A percentile compares a stretch with the other conserved stretches of the same genome.
Conservation (phyloP, 2,113 vertebrate genomes). For the Cinclus cinclus region DNA sequence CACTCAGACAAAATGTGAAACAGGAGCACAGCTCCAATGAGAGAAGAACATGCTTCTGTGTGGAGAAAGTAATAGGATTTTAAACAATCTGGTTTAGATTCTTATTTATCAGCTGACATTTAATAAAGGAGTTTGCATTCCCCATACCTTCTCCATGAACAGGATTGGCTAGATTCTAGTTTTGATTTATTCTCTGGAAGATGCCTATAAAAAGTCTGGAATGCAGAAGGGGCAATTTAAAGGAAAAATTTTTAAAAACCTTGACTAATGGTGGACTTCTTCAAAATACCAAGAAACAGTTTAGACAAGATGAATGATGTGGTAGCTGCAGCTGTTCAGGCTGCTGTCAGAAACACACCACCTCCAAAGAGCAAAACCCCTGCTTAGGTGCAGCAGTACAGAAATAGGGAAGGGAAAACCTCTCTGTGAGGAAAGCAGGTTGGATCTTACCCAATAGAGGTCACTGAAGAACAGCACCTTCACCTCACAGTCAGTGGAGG, state of each 20-base stretch:
- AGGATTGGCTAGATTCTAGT: not conserved
- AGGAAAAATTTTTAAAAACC: not conserved
- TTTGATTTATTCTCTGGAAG: not conserved
- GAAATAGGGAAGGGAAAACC: not conserved
- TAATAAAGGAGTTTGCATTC: not conserved
- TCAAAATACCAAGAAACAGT: not conserved
- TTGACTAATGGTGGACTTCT: not conserved
- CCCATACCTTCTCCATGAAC: not conserved
- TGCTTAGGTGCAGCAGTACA: not conserved
- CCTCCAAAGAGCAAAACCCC: not conserved
- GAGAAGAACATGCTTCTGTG: not conserved
- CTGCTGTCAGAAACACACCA: not conserved
- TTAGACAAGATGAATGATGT: accelerated
- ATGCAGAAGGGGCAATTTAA: not conserved
- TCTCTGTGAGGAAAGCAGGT: not conserved
- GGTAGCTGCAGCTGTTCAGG: not conserved
- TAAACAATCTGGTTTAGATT: not conserved
- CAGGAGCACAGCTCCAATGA: not conserved
- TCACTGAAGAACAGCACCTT: not conserved
- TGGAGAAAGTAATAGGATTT: not conserved
- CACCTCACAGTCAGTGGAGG: not conserved
- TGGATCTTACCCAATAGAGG: not conserved
- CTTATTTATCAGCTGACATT: not conserved
- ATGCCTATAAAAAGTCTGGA: not conserved
- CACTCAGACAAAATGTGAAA: accelerated